These are phyloP conservation scores for Notothenia coriiceps DNA, from an alignment of 2,113 vertebrate species.

Conservation along the genomic window DNA sequence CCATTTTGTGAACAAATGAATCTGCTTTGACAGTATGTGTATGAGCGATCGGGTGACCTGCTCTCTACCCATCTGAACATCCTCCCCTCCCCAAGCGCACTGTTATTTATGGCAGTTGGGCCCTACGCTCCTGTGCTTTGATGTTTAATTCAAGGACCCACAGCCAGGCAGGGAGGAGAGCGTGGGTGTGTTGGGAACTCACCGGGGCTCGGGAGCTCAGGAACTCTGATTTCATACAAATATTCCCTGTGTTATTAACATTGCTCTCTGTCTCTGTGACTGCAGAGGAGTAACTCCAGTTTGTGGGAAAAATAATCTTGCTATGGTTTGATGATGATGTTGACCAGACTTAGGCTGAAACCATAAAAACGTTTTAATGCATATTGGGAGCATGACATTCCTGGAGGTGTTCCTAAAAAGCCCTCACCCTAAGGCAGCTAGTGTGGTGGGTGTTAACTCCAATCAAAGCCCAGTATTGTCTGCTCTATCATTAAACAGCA, in stretches of 20 bases:
- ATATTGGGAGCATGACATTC: constrained; percentile 34
- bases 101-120: constrained; percentile 83
- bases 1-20: constrained; percentile 85
- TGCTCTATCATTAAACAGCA: constrained; percentile 60
- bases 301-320: constrained; percentile 18
- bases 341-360: constrained; percentile 13
- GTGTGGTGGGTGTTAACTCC: constrained; percentile 81
- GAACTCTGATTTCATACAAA: constrained; percentile 80
- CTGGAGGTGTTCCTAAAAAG: constrained; percentile 45
- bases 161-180: constrained; percentile 78
- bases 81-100: constrained; percentile 72
- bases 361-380: constrained; percentile 42
- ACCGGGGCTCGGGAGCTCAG: constrained; percentile 70
- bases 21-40: constrained; percentile 81
- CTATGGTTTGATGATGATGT: constrained; percentile 27
- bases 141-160: constrained; percentile 85
- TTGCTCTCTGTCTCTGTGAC: constrained; percentile 48
- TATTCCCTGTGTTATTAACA: constrained; percentile 68
- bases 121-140: constrained; percentile 79
- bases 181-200: constrained; percentile 79
- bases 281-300: constrained; percentile 47
- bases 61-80: constrained; percentile 81
- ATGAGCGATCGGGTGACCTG: constrained; percentile 80
- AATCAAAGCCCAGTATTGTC: constrained; percentile 80
- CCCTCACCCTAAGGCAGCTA: constrained; percentile 74